Evolutionary conservation across 2,113 vertebrate genomes (phyloP).

Genomic region (Riparia riparia): DNA sequence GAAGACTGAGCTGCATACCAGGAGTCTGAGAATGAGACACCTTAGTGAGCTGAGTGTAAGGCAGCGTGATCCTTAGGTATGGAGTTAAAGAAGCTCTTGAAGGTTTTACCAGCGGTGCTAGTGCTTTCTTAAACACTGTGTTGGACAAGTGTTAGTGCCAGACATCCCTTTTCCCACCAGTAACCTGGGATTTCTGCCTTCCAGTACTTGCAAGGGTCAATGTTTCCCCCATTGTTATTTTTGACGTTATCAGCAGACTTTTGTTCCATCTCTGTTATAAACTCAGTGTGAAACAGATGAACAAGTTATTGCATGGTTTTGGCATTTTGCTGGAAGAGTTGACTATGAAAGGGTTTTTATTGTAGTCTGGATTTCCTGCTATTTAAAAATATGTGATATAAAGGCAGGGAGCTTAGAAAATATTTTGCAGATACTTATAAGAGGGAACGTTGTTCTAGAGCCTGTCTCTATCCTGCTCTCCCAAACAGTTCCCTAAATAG

Average conservation of each 20-base stretch:
- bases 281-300: background rate
- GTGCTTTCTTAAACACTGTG: background rate
- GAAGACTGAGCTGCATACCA: background rate
- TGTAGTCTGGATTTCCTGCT: background rate
- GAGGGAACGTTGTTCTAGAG: background rate
- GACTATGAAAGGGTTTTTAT: background rate
- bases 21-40: background rate
- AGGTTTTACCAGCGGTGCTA: background rate
- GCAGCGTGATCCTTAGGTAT: background rate
- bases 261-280: background rate
- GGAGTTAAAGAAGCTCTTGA: background rate
- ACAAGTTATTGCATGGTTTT: rapidly evolving
- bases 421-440: background rate
- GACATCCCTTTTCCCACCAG: background rate
- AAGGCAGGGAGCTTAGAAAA: background rate
- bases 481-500: background rate
- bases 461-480: background rate
- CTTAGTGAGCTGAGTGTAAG: background rate
- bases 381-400: background rate
- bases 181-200: background rate
- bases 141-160: no score
- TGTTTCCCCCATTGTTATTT: background rate
- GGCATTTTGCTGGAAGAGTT: background rate
- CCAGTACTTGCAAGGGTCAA: background rate
- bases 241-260: background rate